Base-by-base conservation (phyloP, 1,140 invertebrate genomes). In the Micrasema longulum region DNA sequence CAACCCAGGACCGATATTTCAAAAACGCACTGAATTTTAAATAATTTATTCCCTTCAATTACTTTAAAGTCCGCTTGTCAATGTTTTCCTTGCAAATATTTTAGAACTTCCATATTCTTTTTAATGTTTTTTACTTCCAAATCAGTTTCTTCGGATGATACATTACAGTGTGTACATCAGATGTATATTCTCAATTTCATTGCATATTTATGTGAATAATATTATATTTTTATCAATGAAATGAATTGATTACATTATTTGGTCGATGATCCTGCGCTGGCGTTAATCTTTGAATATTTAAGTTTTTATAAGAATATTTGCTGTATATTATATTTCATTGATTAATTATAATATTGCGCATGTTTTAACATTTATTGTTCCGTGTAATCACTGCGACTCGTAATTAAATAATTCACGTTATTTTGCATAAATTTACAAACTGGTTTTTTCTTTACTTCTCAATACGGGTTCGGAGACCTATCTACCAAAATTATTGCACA, bases 351-450 rank as follows among this genome's bases (percentile, higher is more conserved):
- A 20, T 60, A 41, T 38, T 16, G 36, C 36, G 12, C 16, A 41
- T 35, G 11, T 38, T n/a, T 60, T 38, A 38, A 22, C 18, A n/a
- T 20, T 60, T 31, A 41, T 14, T 35, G 7, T 38, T 60, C 55
- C 16, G 35, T 26, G 22, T 53, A 53, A 26, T 26, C 50, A 22
- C 50, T 12, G 23, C 5, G 26, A 53, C 7, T 12, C 35, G 18
- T 22, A 60, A 60, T 53, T 38, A 60, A 60, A 60, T 38, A 60
- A 60, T 60, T 60, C 36, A 60, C 35, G 35, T 41, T 60, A 20
- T 6, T 60, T 60, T 36, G 55, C 36, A 60, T 60, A 60, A 60
- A 60, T 60, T 60, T 60, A 16, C 55, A 41, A 60, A 60, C 55
- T 22, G 35, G 55, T 60, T 57, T 57, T 57, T n/a, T n/a, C n/a